Conservation (phyloP, 2,888 invertebrate species). For the Ophioninae sp. region DNA sequence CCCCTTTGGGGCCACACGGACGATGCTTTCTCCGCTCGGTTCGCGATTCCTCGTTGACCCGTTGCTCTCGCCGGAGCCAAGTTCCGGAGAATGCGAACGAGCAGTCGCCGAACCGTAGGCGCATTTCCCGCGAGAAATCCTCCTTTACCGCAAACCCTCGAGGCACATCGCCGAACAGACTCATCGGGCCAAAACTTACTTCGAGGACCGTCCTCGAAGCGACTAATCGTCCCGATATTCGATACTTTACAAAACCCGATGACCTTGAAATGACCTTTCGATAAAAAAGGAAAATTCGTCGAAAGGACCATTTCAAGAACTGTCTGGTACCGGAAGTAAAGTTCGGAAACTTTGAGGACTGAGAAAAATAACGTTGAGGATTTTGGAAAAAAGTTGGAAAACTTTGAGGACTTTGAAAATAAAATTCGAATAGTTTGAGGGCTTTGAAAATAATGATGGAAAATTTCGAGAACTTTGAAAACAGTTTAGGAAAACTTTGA, state of each 20-base stretch:
- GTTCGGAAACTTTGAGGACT: no score
- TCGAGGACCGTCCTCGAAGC: not conserved
- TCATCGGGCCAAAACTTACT: not conserved
- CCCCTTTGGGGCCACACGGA: constrained; percentile 54
- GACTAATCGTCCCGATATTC: not conserved
- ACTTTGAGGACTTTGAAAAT: no score
- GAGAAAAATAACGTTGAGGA: no score
- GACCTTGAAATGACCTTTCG: not conserved
- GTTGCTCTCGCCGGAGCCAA: constrained; percentile 32
- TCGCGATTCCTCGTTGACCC: not conserved
- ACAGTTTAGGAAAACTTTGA: no score
- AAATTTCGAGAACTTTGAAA: no score
- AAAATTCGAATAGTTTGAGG: no score
- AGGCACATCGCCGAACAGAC: constrained; percentile 38
- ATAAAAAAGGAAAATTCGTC: not conserved
- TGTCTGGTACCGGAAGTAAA: not conserved
- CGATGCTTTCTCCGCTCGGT: constrained; percentile 41
- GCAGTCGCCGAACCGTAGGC: constrained; percentile 31
- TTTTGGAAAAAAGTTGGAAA: no score
- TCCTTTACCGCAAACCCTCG: constrained; percentile 31
- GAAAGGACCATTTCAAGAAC: not conserved
- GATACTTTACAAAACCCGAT: not conserved
- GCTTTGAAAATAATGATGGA: no score
- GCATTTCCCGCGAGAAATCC: constrained; percentile 56
- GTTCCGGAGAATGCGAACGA: constrained; percentile 41